Percentiles rank a stretch among this genome's conserved stretches.
These are phyloP conservation scores for Sinodicranocentrus sp. DNA, from an alignment of 2,888 invertebrate genomes.

Conservation along the genomic window DNA sequence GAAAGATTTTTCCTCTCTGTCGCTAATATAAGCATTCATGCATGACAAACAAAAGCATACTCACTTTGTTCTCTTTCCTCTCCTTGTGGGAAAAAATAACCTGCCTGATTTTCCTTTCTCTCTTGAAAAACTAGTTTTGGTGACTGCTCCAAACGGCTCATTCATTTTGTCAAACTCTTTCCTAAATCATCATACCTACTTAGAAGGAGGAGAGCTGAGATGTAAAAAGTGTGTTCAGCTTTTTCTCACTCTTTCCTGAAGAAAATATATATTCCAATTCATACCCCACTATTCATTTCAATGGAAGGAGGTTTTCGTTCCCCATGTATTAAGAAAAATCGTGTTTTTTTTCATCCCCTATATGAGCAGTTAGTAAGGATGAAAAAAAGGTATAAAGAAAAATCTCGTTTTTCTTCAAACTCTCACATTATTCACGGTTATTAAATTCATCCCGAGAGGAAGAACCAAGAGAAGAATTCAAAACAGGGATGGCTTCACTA, in stretches of 20 bases:
- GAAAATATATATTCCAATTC: no score
- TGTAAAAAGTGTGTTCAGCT: no score
- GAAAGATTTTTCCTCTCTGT: background rate
- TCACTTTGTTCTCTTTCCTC: background rate
- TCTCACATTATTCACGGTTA: conserved; percentile 58
- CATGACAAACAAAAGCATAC: conserved; percentile 9
- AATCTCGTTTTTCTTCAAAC: conserved; percentile 14
- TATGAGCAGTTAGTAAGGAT: conserved; percentile 1
- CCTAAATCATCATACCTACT: conserved; percentile 19
- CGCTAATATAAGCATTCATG: background rate
- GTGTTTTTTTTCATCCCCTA: background rate
- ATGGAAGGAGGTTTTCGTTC: no score
- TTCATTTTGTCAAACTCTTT: conserved; percentile 24
- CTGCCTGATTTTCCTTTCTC: conserved; percentile 5
- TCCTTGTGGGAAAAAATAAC: background rate
- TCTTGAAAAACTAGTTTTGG: background rate
- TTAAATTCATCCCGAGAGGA: conserved; percentile 48
- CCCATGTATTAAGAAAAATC: no score
- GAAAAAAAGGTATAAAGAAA: background rate
- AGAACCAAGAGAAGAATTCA: conserved; percentile 5
- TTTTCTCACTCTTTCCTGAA: no score
- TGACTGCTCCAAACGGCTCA: conserved; percentile 27
- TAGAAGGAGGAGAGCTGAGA: no score
- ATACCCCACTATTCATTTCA: no score
- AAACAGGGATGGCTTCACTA: background rate